Conservation (phyloP, 2,797 vertebrate species). For the Typhlichthys subterraneus region DNA sequence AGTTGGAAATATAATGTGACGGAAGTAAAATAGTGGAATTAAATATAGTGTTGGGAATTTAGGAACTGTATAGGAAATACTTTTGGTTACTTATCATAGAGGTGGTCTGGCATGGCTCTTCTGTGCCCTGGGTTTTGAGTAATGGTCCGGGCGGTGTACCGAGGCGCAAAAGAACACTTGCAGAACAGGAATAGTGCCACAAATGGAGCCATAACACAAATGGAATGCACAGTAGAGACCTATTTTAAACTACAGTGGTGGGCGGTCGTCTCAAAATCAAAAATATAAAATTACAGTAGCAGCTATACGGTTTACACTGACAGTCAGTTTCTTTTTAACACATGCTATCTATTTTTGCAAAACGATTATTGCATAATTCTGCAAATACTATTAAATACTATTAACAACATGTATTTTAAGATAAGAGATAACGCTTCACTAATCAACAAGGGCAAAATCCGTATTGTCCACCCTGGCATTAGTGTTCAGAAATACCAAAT, state of each 20-base stretch:
- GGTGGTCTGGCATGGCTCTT: slow-evolving; percentile 42
- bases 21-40: slow-evolving; percentile 29
- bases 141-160: slow-evolving; percentile 13
- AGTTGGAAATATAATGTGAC: slow-evolving; percentile 29
- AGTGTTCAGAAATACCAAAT: not conserved
- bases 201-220: not conserved
- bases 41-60: slow-evolving; percentile 17
- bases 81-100: slow-evolving; percentile 33
- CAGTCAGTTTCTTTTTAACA: too few species aligned
- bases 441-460: not conserved
- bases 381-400: too few species aligned
- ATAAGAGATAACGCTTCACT: too few species aligned
- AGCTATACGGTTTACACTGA: not conserved
- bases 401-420: too few species aligned
- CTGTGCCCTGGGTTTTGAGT: slow-evolving; percentile 21
- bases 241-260: slow-evolving; percentile 7
- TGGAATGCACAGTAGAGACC: slow-evolving; percentile 19
- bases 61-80: slow-evolving; percentile 13
- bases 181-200: slow-evolving; percentile 24
- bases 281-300: not conserved
- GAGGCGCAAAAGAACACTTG: slow-evolving; percentile 36
- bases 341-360: too few species aligned
- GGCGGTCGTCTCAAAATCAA: slow-evolving; percentile 8
- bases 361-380: too few species aligned
- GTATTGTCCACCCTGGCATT: not conserved